Conservation (phyloP, 2,113 vertebrate species). For the Microcebus jonahi region DNA sequence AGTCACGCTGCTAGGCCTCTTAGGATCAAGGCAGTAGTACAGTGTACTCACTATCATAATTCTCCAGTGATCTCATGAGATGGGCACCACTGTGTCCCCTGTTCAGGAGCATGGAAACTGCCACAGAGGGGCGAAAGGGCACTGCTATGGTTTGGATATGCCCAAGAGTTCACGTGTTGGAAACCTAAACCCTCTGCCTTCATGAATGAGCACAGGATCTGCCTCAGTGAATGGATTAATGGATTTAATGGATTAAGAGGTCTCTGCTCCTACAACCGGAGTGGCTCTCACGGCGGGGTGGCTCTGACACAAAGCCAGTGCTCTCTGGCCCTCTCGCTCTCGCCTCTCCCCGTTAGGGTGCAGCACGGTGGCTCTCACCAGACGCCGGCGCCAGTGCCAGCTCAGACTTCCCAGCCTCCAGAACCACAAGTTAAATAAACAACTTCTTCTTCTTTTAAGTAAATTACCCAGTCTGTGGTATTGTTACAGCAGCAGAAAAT, state of each 20-base stretch:
- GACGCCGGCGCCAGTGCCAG: background rate
- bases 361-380: background rate
- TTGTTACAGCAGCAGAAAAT: background rate
- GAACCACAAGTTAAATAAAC: background rate
- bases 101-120: rapidly evolving
- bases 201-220: background rate
- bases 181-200: background rate
- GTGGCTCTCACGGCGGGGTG: background rate
- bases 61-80: rapidly evolving
- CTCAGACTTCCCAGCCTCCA: background rate
- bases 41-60: too few relatives aligned
- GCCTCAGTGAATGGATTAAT: background rate
- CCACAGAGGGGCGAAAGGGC: background rate
- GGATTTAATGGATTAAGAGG: background rate
- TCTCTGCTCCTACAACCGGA: background rate
- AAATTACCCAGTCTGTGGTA: background rate
- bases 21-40: background rate
- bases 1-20: too few relatives aligned
- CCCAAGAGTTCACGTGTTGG: background rate
- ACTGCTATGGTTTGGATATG: background rate
- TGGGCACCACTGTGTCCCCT: background rate
- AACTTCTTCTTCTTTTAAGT: background rate
- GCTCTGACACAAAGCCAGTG: background rate
- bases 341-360: too few relatives aligned
- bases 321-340: background rate